Evolutionary conservation across 2,888 invertebrate genomes (phyloP), one percentile per base, ranked within the genome.

Genomic region (Ectemnius continuus): DNA sequence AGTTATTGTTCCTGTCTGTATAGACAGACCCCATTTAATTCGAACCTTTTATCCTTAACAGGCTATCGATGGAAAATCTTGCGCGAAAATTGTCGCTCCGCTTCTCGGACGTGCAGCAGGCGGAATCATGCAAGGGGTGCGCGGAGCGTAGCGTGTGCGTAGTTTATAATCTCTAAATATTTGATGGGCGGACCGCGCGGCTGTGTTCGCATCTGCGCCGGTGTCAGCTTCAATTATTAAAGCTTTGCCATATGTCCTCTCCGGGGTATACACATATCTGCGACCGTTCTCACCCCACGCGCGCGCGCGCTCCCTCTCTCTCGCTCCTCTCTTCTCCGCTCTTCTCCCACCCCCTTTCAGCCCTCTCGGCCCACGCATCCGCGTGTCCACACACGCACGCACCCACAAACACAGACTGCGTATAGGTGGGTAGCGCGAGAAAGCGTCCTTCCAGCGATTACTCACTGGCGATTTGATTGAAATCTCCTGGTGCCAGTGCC

Each of bases 101-200:
- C n/a, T 47, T n/a, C n/a, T 11, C 2, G 2, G 47, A 14, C 47
- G 47, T 11, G 47, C 5, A 2, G 47, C 5, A 2, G 47, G 47
- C 47, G n/a, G 47, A 47, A 47, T 47, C 57, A 64, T 20, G 47
- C 52, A 70, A 63, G 76, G 52, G 47, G 56, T 45, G 20, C 20
- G 46, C 61, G 65, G 23, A 26, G 14, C 28, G 62, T 56, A 61
- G 56, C 61, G 68, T 59, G 71, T 66, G 77, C 67, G 65, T 76
- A 78, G 79, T 84, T 86, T 81, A 81, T 86, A 87, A 88, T 88
- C 87, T 86, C 83, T 85, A 88, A 87, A 88, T 87, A 88, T 87
- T 87, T 87, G 86, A 86, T 85, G 79, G 81, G 76, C 79, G 77
- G 73, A 80, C 75, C 75, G 78, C 36, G 78, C 79, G 81, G 76